These are phyloP conservation scores for Menura novaehollandiae DNA, from an alignment of 2,113 vertebrate genomes.

Conservation along the genomic window DNA sequence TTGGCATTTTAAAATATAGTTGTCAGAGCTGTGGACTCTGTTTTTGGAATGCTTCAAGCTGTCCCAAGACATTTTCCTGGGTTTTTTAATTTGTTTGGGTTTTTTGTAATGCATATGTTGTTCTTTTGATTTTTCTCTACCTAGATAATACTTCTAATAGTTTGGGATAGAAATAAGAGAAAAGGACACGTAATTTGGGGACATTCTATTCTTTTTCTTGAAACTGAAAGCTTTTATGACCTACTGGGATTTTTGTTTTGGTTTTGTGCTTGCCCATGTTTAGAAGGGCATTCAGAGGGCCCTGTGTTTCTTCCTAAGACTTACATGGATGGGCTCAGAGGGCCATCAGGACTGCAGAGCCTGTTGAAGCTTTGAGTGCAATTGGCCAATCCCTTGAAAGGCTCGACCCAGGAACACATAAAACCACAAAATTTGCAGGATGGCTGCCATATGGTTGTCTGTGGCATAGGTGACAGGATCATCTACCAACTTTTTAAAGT, in stretches of 20 bases:
- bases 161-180: background rate
- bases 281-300: background rate
- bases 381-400: background rate
- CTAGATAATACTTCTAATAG: background rate
- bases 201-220: background rate
- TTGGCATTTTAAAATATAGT: background rate
- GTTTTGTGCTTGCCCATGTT: background rate
- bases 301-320: fast-evolving
- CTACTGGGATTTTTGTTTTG: background rate
- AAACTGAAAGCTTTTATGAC: background rate
- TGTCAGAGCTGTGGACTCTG: background rate
- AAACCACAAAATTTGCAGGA: background rate
- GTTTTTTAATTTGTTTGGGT: background rate
- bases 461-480: background rate
- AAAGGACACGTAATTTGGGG: background rate
- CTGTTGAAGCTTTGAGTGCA: background rate
- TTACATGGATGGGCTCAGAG: background rate
- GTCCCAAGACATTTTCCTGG: background rate
- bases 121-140: background rate
- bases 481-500: background rate
- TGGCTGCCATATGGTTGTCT: background rate
- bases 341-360: background rate
- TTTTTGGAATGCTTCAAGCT: background rate
- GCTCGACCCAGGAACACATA: background rate
- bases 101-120: background rate